Evolutionary conservation across 2,888 invertebrate species (phyloP).

Genomic region (Epirrhoe alternata): DNA sequence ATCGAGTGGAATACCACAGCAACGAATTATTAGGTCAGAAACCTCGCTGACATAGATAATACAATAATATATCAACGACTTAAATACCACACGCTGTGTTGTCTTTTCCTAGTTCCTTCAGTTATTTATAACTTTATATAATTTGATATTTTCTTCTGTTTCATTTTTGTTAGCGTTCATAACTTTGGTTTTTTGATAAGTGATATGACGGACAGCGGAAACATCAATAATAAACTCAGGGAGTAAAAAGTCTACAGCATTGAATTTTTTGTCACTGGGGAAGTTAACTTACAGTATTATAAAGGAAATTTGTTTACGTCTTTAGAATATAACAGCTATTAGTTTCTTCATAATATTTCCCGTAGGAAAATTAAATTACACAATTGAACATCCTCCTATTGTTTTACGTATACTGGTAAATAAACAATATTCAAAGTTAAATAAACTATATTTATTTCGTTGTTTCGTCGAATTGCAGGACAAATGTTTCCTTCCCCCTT

Average conservation of each 20-base stretch:
- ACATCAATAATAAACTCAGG: neutral
- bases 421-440: neutral
- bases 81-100: constrained; percentile 7
- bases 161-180: neutral
- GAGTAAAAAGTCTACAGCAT: neutral
- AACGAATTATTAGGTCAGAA: constrained; percentile 49
- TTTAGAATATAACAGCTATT: neutral
- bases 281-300: neutral
- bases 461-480: no score
- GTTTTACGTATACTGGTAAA: no score
- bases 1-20: constrained; percentile 48
- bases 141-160: neutral
- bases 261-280: neutral
- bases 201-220: neutral
- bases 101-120: constrained; percentile 18
- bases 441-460: no score
- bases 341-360: neutral
- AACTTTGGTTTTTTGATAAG: neutral
- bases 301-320: neutral
- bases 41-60: constrained; percentile 43
- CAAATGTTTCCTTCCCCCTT: no score
- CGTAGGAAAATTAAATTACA: neutral
- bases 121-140: constrained; percentile 5
- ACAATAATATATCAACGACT: constrained; percentile 6
- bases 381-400: neutral